A percentile compares a stretch with the other conserved stretches of the same genome.
Evolutionary conservation across 2,888 invertebrate species (phyloP).

Genomic region (Thymelicus sylvestris): DNA sequence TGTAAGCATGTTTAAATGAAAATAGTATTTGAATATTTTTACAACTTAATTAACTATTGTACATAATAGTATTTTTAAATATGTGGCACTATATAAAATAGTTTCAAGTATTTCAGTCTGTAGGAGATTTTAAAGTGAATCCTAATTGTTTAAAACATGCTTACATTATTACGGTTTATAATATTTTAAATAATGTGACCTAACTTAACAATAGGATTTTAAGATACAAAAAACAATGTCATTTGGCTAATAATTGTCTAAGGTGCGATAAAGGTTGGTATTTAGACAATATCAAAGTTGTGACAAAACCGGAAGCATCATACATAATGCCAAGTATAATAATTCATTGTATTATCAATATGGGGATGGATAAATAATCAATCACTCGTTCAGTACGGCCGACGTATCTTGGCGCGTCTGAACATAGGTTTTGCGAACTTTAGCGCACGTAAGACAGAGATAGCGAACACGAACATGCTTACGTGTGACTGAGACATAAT

Average conservation of each 20-base stretch:
- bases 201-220: background rate
- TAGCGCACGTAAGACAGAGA: no score
- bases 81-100: conserved; percentile 31
- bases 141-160: conserved; percentile 16
- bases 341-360: no score
- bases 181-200: background rate
- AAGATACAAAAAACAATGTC: background rate
- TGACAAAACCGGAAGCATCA: no score
- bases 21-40: conserved; percentile 26
- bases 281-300: no score
- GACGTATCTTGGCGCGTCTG: no score
- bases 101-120: conserved; percentile 27
- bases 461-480: no score
- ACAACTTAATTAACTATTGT: conserved; percentile 34
- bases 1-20: conserved; percentile 27
- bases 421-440: no score
- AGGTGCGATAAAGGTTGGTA: background rate
- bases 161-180: conserved; percentile 26
- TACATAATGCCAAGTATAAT: no score
- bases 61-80: conserved; percentile 40
- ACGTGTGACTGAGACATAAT: no score
- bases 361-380: no score
- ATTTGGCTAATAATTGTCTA: background rate
- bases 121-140: conserved; percentile 27
- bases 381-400: no score